Base-by-base conservation (phyloP, 2,888 invertebrate species). In the Cephus runcator region DNA sequence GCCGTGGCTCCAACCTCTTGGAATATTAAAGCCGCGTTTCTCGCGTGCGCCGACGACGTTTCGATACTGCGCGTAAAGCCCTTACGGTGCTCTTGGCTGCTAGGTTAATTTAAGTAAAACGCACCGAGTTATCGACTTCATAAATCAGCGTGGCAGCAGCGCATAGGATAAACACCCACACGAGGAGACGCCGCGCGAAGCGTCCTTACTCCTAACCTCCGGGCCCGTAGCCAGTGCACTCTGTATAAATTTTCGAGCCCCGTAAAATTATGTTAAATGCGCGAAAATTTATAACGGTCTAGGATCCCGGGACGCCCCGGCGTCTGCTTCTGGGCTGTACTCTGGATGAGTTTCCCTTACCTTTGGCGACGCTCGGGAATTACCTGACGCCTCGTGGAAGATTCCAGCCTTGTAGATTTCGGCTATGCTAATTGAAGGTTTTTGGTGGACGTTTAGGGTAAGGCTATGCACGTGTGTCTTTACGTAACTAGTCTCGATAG, bases 61-160 rank as follows among this genome's bases (percentile, higher is more conserved):
- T 71, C 71, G 71, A 34, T 33, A 31, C 71, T 31, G 71, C 31
- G 71, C 31, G 71, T 31, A 31, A 34, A 56, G n/a, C 56, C 23
- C 56, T 56, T 23, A 33, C 33, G 71, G 31, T 31, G 71, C 31
- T 34, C 71, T 23, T 15, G 56, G 56, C 56, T 56, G 56, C 56
- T 56, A 56, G 56, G 34, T 71, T 71, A 12, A 71, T 71, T 33
- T 71, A 71, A 71, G 33, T 71, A 71, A 71, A 31, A 34, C 71
- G 71, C 34, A 34, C 33, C 31, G 71, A 71, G 71, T 71, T 71
- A 71, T 71, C 71, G 71, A 71, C 71, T 56, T 71, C 71, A 31
- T 71, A 71, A 71, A 71, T 71, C 71, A 71, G 34, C 71, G 71
- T 33, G 71, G 71, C 71, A 71, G 34, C 12, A 71, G 71, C 71